Conservation (phyloP, 2,797 vertebrate genomes). For the Rhyacichthys aspro region DNA sequence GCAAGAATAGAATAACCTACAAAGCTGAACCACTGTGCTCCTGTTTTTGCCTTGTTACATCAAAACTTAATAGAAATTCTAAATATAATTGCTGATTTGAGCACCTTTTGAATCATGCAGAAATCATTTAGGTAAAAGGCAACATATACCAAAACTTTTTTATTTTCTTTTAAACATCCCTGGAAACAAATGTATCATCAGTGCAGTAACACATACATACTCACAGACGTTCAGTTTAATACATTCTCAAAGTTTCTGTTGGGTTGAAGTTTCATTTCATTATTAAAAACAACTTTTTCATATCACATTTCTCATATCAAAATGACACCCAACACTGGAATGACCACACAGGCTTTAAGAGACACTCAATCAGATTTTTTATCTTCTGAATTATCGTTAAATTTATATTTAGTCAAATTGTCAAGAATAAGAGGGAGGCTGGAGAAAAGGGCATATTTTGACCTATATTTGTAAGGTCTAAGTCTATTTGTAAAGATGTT, state of each 20-base stretch:
- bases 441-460: too few relatives aligned
- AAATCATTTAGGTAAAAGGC: slow-evolving; percentile 21
- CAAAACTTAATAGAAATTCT: background rate
- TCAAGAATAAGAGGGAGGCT: too few relatives aligned
- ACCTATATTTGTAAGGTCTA: too few relatives aligned
- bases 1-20: too few relatives aligned
- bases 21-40: too few relatives aligned
- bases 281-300: background rate
- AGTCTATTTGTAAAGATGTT: too few relatives aligned
- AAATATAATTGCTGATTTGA: background rate
- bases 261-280: background rate
- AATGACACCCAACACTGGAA: slow-evolving; percentile 4
- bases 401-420: too few relatives aligned
- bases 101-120: background rate
- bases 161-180: slow-evolving; percentile 34
- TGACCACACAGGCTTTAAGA: slow-evolving; percentile 60
- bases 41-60: too few relatives aligned
- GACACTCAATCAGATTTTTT: background rate
- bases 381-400: too few relatives aligned
- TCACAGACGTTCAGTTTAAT: slow-evolving; percentile 11
- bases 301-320: slow-evolving; percentile 5
- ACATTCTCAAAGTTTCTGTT: slow-evolving; percentile 3
- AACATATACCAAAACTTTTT: slow-evolving; percentile 83
- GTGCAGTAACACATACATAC: slow-evolving; percentile 76
- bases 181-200: slow-evolving; percentile 76